phyloP scores from a whole-genome alignment of 23 tunicate species.

The Styela clava region DNA sequence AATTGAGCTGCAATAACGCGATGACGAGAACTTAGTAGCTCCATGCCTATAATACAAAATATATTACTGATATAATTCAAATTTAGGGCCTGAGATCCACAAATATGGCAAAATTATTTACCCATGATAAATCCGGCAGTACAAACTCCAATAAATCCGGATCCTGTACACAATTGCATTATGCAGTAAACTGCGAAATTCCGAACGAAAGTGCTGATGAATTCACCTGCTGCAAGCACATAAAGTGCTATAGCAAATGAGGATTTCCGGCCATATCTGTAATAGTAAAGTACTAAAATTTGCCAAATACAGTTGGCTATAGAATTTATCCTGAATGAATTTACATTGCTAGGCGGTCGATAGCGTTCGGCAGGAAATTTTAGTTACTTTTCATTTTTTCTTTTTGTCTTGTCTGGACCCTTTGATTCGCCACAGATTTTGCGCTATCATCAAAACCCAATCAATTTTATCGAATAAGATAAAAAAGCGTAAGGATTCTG shows the following conservation, averaged over 20 bases:
- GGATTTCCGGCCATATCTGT: constrained; percentile 10
- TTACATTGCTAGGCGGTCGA: too few relatives aligned
- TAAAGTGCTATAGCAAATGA: not conserved
- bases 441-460: too few relatives aligned
- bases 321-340: too few relatives aligned
- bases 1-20: constrained; percentile 32
- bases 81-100: not conserved
- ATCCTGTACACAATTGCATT: constrained; percentile 47
- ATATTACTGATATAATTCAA: not conserved
- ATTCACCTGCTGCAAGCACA: not conserved
- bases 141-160: constrained; percentile 60
- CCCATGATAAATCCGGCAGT: constrained; percentile 57
- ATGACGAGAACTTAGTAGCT: constrained; percentile 45
- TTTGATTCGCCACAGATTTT: too few relatives aligned
- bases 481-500: too few relatives aligned
- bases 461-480: too few relatives aligned
- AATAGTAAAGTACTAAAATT: too few relatives aligned
- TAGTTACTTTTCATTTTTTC: too few relatives aligned
- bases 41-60: constrained; percentile 49
- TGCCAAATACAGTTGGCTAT: too few relatives aligned
- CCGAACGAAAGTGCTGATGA: not conserved
- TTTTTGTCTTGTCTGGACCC: too few relatives aligned
- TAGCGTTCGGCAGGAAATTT: too few relatives aligned
- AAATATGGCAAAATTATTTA: constrained; percentile 32
- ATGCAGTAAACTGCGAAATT: constrained; percentile 23